Evolutionary conservation across 1,140 invertebrate species (phyloP).

Genomic region (Drosophila miranda): DNA sequence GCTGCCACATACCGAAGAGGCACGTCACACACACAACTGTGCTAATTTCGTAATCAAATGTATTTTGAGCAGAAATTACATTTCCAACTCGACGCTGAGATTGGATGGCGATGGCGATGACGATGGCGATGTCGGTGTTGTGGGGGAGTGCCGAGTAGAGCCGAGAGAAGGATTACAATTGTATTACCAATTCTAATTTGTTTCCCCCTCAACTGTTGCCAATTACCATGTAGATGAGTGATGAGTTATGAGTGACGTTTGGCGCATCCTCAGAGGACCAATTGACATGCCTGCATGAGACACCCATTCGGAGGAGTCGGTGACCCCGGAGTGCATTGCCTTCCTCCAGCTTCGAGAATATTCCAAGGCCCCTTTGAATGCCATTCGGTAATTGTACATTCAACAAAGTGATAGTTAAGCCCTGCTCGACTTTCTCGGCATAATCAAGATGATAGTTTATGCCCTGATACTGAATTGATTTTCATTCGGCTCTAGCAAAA

Average conservation of each 20-base stretch:
- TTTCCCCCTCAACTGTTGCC: conserved; percentile 71
- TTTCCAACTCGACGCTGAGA: conserved; percentile 69
- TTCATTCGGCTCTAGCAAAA: not conserved
- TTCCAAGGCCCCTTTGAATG: no score
- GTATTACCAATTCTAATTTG: conserved; percentile 77
- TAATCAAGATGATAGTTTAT: no score
- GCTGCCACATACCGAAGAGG: conserved; percentile 22
- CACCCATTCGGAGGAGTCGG: conserved; percentile 1
- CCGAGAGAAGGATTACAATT: conserved; percentile 42
- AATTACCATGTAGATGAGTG: conserved; percentile 43
- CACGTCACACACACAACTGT: conserved; percentile 51
- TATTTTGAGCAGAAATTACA: conserved; percentile 76
- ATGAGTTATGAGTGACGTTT: not conserved
- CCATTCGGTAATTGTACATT: no score
- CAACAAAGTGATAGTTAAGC: no score
- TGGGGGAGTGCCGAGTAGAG: conserved; percentile 6
- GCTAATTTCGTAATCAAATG: conserved; percentile 76
- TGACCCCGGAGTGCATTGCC: no score
- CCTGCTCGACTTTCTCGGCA: no score
- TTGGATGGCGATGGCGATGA: conserved; percentile 47
- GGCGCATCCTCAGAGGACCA: no score
- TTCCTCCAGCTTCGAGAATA: not conserved
- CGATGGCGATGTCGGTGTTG: conserved; percentile 3
- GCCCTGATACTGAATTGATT: no score
- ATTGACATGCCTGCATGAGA: conserved; percentile 10